Evolutionary conservation across 2,888 invertebrate genomes (phyloP), one percentile per base, ranked within the genome.

Genomic region (Alloscopus bannaensis): DNA sequence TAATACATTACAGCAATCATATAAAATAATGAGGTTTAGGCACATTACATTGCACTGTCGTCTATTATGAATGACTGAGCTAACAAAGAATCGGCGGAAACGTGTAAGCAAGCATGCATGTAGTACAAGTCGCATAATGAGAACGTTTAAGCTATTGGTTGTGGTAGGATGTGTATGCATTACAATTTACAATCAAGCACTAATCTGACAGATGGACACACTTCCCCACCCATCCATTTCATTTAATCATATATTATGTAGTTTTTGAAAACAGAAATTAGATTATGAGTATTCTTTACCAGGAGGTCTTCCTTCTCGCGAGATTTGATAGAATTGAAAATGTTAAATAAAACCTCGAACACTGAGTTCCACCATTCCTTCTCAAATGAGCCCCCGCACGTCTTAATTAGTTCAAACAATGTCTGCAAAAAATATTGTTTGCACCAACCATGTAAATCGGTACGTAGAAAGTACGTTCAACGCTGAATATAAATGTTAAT

Each of bases 341-440:
- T 79, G 42, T 59, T 42, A 47, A 82, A 83, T n/a, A 83, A 62
- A 31, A 79, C 62, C 60, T 78, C 71, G 45, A 82, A 82, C 40
- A 83, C 55, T n/a, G 77, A 71, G 20, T 71, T 71, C 83, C 83
- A 83, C 83, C 83, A 83, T 24, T 60, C 64, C 62, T 55, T 31
- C 31, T 81, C 66, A 24, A 83, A 83, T 1, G 69, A 50, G 11
- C 64, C 47, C 36, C 83, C 83, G 52, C 81, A 81, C n/a, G 42
- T 52, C 64, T 83, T 83, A 64, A 83, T 75, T 55, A 83, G 66
- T 18, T 81, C 79, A 55, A 83, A 83, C 55, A 83, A 55, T 36
- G 80, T 73, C 83, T 83, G 50, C 3, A 72, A 26, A 6, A 64
- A 55, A 24, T 55, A 57, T 62, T 62, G 26, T 65, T 65, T 47